Evolutionary conservation across 1,140 invertebrate genomes (phyloP), one percentile per base, ranked within the genome.

Genomic region (Cotesia typhae): DNA sequence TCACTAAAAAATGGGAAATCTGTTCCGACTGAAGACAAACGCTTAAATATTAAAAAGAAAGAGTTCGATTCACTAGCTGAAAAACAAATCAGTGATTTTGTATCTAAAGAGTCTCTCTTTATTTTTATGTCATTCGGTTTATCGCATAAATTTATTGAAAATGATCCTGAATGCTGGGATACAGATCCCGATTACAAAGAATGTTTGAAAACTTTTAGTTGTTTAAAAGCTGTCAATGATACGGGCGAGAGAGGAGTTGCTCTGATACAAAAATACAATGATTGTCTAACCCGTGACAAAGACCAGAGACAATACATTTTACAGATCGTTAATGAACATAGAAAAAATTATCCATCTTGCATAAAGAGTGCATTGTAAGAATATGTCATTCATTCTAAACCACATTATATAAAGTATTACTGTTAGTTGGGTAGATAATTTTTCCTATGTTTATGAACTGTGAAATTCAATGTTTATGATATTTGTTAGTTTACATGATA

Each of bases 231-330:
- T 67, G 77, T 81, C 0, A 82, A 83, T 75, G 80, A 83, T 69
- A 68, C 67, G 20, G 81, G 77, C 20, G 80, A 83, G 76, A 79
- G 80, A 74, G 78, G 77, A 55, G 81, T 85, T 6, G 81, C 82
- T 66, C 64, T 87, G 5, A 82, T 85, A 71, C 75, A 82, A 75
- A 81, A 84, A 60, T 85, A 80, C 72, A 75, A 85, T 64, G 67
- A 35, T 7, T 20, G 67, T 1, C 38, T 81, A 6, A 81, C 77
- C 20, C 74, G 76, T 51, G 51, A 77, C 80, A 70, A 79, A 75
- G 63, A 86, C 53, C 79, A 87, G 82, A 67, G 65, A 67, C 63
- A 80, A 76, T 73, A 76, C 71, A 36, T 75, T 73, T n/a, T 75
- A 57, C 57, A 83, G 55, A 53, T 81, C 75, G 70, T 84, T 60